phyloP scores from a whole-genome alignment of 2,113 vertebrate species.

The Argyrosomus japonicus region DNA sequence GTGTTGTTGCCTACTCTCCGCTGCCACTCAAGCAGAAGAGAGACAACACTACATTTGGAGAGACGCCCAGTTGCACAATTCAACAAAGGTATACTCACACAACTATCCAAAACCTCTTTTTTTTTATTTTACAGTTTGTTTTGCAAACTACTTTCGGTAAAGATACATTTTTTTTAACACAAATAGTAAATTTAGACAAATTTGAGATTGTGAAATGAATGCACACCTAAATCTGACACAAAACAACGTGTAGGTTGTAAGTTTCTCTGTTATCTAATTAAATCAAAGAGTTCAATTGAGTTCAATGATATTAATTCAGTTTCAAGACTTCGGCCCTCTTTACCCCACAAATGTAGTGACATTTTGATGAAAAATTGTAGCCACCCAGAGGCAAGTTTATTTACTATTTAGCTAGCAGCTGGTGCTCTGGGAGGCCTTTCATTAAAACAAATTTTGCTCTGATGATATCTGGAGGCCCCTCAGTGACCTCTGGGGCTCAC shows the following conservation, averaged over 20 bases:
- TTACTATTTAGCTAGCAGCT: neutral
- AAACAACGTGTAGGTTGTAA: neutral
- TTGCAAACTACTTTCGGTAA: neutral
- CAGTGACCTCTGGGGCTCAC: neutral
- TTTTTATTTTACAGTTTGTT: neutral
- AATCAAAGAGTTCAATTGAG: too few species aligned
- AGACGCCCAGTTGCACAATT: neutral
- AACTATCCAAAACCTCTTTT: neutral
- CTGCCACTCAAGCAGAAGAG: slow-evolving; percentile 20
- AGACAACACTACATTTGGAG: neutral
- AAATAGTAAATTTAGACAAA: neutral
- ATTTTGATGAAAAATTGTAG: neutral
- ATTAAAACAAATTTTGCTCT: slow-evolving; percentile 1
- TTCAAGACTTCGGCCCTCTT: neutral
- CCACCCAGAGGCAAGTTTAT: neutral
- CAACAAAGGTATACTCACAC: neutral
- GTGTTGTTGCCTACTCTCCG: neutral
- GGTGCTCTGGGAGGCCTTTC: neutral
- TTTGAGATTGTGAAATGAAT: neutral
- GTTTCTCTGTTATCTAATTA: too few species aligned
- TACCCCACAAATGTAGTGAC: neutral
- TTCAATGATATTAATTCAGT: neutral
- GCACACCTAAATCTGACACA: neutral
- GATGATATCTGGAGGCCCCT: neutral
- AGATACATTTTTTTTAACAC: neutral